These are phyloP conservation scores for Synanthedon myopaeformis DNA, from an alignment of 2,888 invertebrate species.

Conservation along the genomic window DNA sequence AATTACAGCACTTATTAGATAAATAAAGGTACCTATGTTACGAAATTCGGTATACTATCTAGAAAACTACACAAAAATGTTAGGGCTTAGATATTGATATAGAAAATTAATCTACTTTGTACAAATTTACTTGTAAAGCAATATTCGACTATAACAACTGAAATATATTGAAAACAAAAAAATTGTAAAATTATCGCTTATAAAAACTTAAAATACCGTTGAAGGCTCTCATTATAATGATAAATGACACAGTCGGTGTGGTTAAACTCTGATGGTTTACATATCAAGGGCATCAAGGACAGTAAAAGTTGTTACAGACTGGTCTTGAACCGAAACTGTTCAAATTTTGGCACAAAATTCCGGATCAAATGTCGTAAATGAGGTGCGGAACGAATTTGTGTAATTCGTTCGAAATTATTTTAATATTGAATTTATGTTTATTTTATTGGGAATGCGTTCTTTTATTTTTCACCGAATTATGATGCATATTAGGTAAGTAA, in stretches of 20 bases:
- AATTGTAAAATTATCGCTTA: too few relatives aligned
- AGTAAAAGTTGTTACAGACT: slow-evolving; percentile 30
- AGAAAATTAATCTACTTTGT: too few relatives aligned
- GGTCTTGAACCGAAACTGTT: slow-evolving; percentile 20
- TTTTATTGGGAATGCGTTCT: not conserved
- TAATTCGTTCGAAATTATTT: not conserved
- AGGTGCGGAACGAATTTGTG: slow-evolving; percentile 12
- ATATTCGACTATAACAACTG: too few relatives aligned
- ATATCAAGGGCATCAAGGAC: slow-evolving; percentile 27
- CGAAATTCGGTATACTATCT: too few relatives aligned
- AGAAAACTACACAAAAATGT: too few relatives aligned
- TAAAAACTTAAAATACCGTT: not conserved
- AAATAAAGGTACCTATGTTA: too few relatives aligned
- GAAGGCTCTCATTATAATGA: not conserved
- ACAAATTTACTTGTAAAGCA: too few relatives aligned
- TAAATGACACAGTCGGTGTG: not conserved
- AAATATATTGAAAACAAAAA: too few relatives aligned
- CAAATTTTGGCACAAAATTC: slow-evolving; percentile 14
- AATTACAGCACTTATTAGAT: too few relatives aligned
- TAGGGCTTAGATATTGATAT: too few relatives aligned
- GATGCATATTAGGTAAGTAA: too few relatives aligned
- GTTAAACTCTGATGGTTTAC: slow-evolving; percentile 2
- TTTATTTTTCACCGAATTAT: too few relatives aligned
- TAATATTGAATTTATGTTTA: not conserved
- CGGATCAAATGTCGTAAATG: slow-evolving; percentile 11